A percentile compares a stretch with the other conserved stretches of the same genome.
Evolutionary conservation across 1,140 invertebrate genomes (phyloP).

Genomic region (Dendroctonus valens): DNA sequence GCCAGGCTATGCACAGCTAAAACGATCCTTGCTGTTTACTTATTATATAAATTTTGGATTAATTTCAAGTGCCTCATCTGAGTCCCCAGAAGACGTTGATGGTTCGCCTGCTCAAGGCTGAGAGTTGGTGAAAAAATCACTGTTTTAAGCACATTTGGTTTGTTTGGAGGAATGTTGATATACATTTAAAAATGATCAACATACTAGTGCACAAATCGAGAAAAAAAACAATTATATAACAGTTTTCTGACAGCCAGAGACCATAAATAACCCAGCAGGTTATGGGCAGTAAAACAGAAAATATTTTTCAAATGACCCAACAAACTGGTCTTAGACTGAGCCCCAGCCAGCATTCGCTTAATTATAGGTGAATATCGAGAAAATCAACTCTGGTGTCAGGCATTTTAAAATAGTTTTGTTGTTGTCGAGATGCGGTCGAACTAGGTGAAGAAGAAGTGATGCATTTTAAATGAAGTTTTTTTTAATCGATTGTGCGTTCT

Average conservation of each 20-base stretch:
- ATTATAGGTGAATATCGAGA: slow-evolving; percentile 6
- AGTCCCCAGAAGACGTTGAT: too few relatives aligned
- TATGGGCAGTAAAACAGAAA: slow-evolving; percentile 20
- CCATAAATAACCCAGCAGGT: slow-evolving; percentile 17
- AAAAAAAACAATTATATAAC: slow-evolving; percentile 13
- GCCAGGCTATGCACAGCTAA: not conserved
- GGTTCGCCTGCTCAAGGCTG: too few relatives aligned
- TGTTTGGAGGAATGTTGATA: too few relatives aligned
- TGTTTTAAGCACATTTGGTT: too few relatives aligned
- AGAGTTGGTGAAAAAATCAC: too few relatives aligned
- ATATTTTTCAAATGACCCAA: slow-evolving; percentile 19
- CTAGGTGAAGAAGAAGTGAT: not conserved
- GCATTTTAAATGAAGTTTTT: too few relatives aligned
- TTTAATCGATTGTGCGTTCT: too few relatives aligned
- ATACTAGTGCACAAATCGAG: not conserved
- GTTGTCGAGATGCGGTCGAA: not conserved
- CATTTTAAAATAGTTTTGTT: not conserved
- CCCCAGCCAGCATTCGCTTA: not conserved
- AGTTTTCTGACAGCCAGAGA: slow-evolving; percentile 9
- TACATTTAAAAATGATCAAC: too few relatives aligned
- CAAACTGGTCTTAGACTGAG: slow-evolving; percentile 16
- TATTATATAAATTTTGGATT: too few relatives aligned
- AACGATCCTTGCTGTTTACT: too few relatives aligned
- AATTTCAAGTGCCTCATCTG: too few relatives aligned
- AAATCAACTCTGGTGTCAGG: not conserved